phyloP scores from a whole-genome alignment of 2,888 invertebrate genomes.

The Prosopocoilus inquinatus region DNA sequence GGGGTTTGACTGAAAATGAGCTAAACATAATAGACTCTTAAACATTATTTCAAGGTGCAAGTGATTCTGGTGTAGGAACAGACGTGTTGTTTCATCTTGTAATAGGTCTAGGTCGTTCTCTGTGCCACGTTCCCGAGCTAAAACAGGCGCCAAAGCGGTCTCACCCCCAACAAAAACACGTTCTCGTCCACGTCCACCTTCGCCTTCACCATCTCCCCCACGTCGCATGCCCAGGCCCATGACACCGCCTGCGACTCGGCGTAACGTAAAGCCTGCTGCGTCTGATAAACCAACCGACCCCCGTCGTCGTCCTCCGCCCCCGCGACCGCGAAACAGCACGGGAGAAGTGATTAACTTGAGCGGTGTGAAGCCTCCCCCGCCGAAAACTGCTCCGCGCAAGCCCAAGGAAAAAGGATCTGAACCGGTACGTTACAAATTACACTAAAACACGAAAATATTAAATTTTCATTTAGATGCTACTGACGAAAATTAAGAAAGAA shows the following conservation, averaged over 20 bases:
- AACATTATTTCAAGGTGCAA: no score
- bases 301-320: constrained; percentile 54
- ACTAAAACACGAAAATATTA: background rate
- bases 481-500: constrained; percentile 49
- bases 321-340: constrained; percentile 57
- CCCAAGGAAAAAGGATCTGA: constrained; percentile 50
- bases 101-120: constrained; percentile 59
- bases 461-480: constrained; percentile 43
- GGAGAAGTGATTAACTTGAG: constrained; percentile 47
- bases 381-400: constrained; percentile 45
- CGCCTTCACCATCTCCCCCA: constrained; percentile 46
- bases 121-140: constrained; percentile 47
- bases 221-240: constrained; percentile 55
- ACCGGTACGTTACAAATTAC: constrained; percentile 40
- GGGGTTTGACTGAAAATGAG: no score
- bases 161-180: constrained; percentile 52
- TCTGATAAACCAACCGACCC: constrained; percentile 50
- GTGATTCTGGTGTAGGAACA: no score
- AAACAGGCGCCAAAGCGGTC: constrained; percentile 31
- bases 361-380: constrained; percentile 54
- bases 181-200: constrained; percentile 54
- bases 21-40: no score
- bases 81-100: background rate
- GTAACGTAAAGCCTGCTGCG: constrained; percentile 26
- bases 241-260: constrained; percentile 47